Evolutionary conservation across 2,888 invertebrate species (phyloP).

Genomic region (Electrophaes corylata): DNA sequence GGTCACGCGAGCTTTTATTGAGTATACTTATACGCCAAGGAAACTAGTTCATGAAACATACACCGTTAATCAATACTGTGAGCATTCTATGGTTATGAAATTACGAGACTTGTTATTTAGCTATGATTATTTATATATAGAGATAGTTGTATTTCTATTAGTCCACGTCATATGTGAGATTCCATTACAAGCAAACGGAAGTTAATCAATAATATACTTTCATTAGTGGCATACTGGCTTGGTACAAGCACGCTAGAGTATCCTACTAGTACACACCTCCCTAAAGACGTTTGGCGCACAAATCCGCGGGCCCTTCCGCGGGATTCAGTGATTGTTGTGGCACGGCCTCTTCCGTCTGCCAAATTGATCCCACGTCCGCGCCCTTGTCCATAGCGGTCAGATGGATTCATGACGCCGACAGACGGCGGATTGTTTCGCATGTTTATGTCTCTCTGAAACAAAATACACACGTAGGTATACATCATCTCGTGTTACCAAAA

Average conservation of each 20-base stretch:
- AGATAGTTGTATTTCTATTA: too few species aligned
- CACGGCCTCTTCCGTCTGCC: constrained; percentile 16
- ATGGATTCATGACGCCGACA: background rate
- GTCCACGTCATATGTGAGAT: too few species aligned
- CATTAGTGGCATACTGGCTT: background rate
- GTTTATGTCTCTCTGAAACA: constrained; percentile 27
- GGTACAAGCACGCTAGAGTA: background rate
- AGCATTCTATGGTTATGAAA: background rate
- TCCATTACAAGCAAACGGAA: background rate
- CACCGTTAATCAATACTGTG: background rate
- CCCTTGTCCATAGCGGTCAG: constrained; percentile 25
- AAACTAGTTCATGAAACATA: too few species aligned
- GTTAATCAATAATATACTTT: background rate
- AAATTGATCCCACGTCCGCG: constrained; percentile 23
- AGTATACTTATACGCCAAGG: too few species aligned
- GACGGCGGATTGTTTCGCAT: constrained; percentile 16
- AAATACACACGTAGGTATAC: background rate
- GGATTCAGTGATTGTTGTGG: constrained; percentile 4
- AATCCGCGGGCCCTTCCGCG: constrained; percentile 22
- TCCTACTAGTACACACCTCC: constrained; percentile 48
- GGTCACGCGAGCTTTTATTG: too few species aligned
- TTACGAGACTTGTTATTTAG: too few species aligned
- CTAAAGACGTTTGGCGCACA: constrained; percentile 47
- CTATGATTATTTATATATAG: too few species aligned
- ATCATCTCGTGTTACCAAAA: too few species aligned